Percentiles rank a stretch among this genome's conserved stretches.
These are phyloP conservation scores for Leptinotarsa undecemlineata DNA, from an alignment of 1,140 invertebrate species.

Conservation along the genomic window DNA sequence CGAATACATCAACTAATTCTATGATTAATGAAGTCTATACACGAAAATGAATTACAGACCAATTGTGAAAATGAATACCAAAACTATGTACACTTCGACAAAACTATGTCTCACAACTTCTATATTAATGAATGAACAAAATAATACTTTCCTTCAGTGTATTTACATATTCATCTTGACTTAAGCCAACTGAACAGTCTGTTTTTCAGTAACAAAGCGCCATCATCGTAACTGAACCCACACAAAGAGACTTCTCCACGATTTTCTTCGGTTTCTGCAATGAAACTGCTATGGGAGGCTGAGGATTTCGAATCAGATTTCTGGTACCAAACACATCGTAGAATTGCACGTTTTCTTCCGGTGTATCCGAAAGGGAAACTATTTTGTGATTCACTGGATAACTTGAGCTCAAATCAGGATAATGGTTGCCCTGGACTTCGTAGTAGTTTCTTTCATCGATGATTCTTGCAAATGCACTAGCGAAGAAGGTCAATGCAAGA, in stretches of 20 bases:
- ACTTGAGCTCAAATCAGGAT: background rate
- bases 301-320: background rate
- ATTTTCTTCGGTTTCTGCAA: background rate
- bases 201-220: background rate
- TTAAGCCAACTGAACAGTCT: no score
- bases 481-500: background rate
- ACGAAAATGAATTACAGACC: no score
- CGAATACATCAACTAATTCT: no score
- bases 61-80: no score
- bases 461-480: background rate
- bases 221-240: conserved; percentile 4
- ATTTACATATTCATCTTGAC: no score
- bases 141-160: no score
- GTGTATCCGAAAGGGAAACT: background rate
- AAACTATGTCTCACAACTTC: no score
- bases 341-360: background rate
- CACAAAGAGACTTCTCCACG: background rate
- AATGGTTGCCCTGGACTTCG: background rate
- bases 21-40: no score
- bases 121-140: no score
- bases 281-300: background rate
- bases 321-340: no score
- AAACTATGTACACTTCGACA: no score
- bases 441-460: conserved; percentile 4
- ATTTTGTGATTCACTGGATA: background rate